A percentile compares a stretch with the other conserved stretches of the same genome.
phyloP scores from a whole-genome alignment of 2,888 invertebrate genomes.

The Sturmia bella region DNA sequence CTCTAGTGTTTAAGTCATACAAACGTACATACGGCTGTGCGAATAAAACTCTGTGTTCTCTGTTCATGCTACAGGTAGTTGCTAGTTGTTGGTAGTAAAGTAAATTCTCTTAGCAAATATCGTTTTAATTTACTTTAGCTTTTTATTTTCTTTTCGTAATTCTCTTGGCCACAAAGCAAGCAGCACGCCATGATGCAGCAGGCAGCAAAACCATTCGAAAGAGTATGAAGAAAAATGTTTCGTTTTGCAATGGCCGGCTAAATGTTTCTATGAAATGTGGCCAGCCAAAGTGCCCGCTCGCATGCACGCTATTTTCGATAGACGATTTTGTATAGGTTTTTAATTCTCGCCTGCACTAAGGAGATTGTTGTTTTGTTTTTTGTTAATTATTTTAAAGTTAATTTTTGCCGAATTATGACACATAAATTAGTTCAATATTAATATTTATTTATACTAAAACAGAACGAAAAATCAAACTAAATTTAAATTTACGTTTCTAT shows the following conservation, averaged over 20 bases:
- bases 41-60: neutral
- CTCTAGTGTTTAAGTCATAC: constrained; percentile 28
- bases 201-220: constrained; percentile 40
- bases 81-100: constrained; percentile 22
- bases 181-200: constrained; percentile 36
- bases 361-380: constrained; percentile 43
- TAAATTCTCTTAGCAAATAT: constrained; percentile 47
- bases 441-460: constrained; percentile 34
- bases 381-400: neutral
- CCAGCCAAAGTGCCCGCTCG: constrained; percentile 10
- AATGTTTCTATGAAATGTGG: constrained; percentile 66
- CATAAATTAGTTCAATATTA: constrained; percentile 55
- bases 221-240: constrained; percentile 49
- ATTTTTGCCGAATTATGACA: constrained; percentile 36
- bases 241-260: constrained; percentile 62
- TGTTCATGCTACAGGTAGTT: neutral
- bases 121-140: constrained; percentile 57
- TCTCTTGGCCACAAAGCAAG: constrained; percentile 35
- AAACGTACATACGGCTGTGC: neutral
- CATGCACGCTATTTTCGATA: neutral
- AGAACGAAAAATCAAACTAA: constrained; percentile 1
- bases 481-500: neutral
- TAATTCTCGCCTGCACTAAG: constrained; percentile 28
- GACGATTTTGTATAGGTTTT: constrained; percentile 5
- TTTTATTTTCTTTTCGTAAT: neutral